Percentiles rank a stretch among this genome's conserved stretches.
Evolutionary conservation across 1,140 invertebrate species (phyloP).

Genomic region (Scaptomyza hsui): DNA sequence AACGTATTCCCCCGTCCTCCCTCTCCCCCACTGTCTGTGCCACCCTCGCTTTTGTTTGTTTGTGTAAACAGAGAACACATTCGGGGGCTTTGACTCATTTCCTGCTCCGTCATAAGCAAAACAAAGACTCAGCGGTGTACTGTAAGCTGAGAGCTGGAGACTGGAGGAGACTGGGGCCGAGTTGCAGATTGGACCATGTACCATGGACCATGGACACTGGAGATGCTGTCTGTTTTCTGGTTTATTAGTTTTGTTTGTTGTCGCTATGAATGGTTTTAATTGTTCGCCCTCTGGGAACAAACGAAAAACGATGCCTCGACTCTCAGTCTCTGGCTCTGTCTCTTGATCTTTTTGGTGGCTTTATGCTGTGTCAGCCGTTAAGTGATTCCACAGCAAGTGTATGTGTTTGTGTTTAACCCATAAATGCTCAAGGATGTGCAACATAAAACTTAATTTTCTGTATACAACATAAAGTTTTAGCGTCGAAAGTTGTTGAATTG

Average conservation of each 20-base stretch:
- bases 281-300: constrained; percentile 54
- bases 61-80: constrained; percentile 44
- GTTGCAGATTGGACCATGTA: background rate
- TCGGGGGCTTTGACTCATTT: constrained; percentile 36
- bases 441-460: background rate
- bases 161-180: background rate
- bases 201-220: too few species aligned
- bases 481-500: background rate
- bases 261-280: constrained; percentile 70
- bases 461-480: background rate
- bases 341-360: background rate
- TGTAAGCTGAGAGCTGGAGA: constrained; percentile 27
- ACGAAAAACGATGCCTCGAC: constrained; percentile 16
- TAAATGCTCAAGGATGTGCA: background rate
- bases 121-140: constrained; percentile 43
- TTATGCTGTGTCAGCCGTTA: constrained; percentile 37
- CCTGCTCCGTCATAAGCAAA: constrained; percentile 46
- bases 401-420: background rate
- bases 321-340: too few species aligned
- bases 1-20: background rate
- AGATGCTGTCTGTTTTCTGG: constrained; percentile 21
- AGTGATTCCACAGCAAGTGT: constrained; percentile 14
- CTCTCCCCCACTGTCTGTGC: background rate
- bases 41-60: constrained; percentile 23
- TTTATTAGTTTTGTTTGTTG: constrained; percentile 61